Conservation (phyloP, 2,113 vertebrate genomes). For the Andinoacara biseriatus region DNA sequence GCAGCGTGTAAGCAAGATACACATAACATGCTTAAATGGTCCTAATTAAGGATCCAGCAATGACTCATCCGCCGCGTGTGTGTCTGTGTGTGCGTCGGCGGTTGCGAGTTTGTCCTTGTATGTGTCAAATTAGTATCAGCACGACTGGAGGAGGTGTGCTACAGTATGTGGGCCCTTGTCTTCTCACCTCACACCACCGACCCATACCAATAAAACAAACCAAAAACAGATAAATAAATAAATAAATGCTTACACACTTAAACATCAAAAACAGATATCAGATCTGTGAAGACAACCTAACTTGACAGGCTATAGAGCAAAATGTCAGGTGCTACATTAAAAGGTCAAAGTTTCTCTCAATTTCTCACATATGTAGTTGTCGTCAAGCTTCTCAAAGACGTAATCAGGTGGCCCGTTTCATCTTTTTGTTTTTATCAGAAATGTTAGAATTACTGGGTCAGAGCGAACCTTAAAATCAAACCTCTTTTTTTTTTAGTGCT, state of each 20-base stretch:
- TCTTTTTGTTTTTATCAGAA: neutral
- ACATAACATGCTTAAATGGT: slow-evolving; percentile 68
- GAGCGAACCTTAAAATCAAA: neutral
- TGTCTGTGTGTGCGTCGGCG: slow-evolving; percentile 8
- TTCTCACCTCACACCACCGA: neutral
- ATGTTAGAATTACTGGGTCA: neutral
- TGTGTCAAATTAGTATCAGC: slow-evolving; percentile 52
- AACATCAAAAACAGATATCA: slow-evolving; percentile 1
- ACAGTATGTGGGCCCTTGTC: slow-evolving; percentile 51
- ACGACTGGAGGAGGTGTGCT: slow-evolving; percentile 40
- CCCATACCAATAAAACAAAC: slow-evolving; percentile 3
- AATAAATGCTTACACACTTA: neutral
- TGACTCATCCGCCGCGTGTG: slow-evolving; percentile 52
- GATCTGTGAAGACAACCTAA: slow-evolving; percentile 20
- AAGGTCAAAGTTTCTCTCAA: slow-evolving; percentile 13
- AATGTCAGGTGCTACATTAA: slow-evolving; percentile 27
- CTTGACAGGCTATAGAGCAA: slow-evolving; percentile 27
- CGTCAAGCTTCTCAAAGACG: neutral
- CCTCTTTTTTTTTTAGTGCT: neutral
- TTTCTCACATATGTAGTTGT: neutral
- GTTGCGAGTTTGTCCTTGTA: slow-evolving; percentile 42
- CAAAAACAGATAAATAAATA: neutral
- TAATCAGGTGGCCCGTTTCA: neutral
- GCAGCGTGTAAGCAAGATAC: slow-evolving; percentile 45
- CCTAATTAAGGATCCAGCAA: slow-evolving; percentile 53